phyloP scores from a whole-genome alignment of 2,888 invertebrate genomes.

The Iphiclides podalirius region DNA sequence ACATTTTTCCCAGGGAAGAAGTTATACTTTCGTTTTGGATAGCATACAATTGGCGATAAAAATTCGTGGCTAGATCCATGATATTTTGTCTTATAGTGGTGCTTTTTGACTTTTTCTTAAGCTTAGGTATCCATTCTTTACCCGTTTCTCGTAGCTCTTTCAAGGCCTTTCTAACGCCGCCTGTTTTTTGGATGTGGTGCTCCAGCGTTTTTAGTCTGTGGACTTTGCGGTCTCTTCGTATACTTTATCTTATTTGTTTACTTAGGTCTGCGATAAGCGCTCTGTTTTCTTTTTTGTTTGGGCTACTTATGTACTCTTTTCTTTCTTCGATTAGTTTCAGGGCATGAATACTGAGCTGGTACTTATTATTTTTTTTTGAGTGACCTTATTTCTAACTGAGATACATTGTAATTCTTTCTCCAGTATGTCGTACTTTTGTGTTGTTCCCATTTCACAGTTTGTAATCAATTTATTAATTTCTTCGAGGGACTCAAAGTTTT shows the following conservation, averaged over 20 bases:
- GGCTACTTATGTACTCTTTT: neutral
- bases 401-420: too few relatives aligned
- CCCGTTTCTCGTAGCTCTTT: conserved; percentile 27
- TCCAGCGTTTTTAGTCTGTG: conserved; percentile 23
- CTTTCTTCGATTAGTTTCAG: conserved; percentile 26
- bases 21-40: neutral
- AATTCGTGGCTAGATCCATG: conserved; percentile 7
- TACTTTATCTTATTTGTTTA: conserved; percentile 19
- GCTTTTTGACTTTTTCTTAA: conserved; percentile 16
- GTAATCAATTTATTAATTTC: conserved; percentile 16
- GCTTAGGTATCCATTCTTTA: conserved; percentile 27
- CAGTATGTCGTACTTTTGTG: too few relatives aligned
- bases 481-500: conserved; percentile 15
- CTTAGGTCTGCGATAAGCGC: too few relatives aligned
- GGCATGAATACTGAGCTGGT: conserved; percentile 20
- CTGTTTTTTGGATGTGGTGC: conserved; percentile 21
- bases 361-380: conserved; percentile 9
- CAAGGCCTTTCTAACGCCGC: conserved; percentile 9
- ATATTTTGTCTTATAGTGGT: neutral
- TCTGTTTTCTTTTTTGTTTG: conserved; percentile 7
- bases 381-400: too few relatives aligned
- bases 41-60: conserved; percentile 14
- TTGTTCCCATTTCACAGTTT: conserved; percentile 8
- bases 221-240: conserved; percentile 23
- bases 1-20: neutral